Percentiles rank a stretch among this genome's conserved stretches.
phyloP scores from a whole-genome alignment of 2,888 invertebrate genomes.

The Heliconius aoede region DNA sequence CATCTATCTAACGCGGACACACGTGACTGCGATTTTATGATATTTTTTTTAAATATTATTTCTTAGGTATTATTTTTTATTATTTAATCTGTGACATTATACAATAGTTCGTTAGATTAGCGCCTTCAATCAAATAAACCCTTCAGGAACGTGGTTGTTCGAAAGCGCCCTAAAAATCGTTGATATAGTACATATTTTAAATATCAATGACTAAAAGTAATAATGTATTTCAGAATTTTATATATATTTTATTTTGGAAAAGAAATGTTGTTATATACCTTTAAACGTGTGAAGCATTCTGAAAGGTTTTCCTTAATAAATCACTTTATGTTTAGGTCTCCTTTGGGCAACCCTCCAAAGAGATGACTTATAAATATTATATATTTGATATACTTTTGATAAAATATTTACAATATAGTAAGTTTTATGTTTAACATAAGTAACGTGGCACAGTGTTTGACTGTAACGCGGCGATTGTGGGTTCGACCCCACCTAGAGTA shows the following conservation, averaged over 20 bases:
- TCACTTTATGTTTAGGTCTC: constrained; percentile 1
- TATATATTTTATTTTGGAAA: neutral
- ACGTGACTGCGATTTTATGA: constrained; percentile 10
- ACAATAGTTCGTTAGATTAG: no score
- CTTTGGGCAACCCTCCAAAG: neutral
- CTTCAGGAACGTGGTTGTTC: no score
- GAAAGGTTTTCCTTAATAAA: constrained; percentile 7
- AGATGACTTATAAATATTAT: constrained; percentile 1
- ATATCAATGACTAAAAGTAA: neutral
- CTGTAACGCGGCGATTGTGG: no score
- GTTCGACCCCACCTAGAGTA: no score
- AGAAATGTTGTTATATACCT: neutral
- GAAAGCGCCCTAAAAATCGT: no score
- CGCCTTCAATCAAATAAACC: no score
- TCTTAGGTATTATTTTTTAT: neutral
- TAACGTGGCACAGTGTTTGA: no score
- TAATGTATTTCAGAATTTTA: neutral
- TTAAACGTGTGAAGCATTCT: neutral
- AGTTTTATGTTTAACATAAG: no score
- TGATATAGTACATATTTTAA: neutral
- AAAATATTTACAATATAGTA: no score
- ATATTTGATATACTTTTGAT: neutral
- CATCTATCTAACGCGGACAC: neutral
- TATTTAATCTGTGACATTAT: no score
- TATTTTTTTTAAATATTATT: neutral